Evolutionary conservation across 2,888 invertebrate genomes (phyloP).

Genomic region (Anaspis maculata): DNA sequence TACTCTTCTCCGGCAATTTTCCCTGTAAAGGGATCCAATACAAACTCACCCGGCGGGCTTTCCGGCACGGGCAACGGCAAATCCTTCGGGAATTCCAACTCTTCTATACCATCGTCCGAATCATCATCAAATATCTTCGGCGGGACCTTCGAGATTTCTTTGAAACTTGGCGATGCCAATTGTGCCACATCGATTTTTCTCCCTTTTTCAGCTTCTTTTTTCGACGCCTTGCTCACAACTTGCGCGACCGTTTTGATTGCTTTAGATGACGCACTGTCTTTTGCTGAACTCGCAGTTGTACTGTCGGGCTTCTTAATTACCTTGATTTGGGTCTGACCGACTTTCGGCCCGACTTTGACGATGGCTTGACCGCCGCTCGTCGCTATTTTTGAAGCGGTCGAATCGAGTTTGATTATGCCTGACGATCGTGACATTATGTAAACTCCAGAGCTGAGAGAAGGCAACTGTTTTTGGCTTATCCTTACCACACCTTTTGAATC

Average conservation of each 20-base stretch:
- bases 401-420: constrained; percentile 64
- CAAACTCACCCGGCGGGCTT: constrained; percentile 60
- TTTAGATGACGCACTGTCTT: constrained; percentile 16
- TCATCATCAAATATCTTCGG: constrained; percentile 18
- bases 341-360: constrained; percentile 44
- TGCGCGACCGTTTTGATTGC: constrained; percentile 7
- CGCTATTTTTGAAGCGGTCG: constrained; percentile 40
- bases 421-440: constrained; percentile 72
- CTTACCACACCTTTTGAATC: constrained; percentile 62
- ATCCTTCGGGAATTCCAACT: constrained; percentile 54
- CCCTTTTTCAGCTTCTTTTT: constrained; percentile 7
- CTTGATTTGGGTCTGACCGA: constrained; percentile 45
- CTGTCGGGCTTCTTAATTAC: constrained; percentile 36
- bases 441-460: constrained; percentile 54
- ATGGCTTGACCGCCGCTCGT: constrained; percentile 37
- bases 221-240: constrained; percentile 9
- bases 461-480: constrained; percentile 66
- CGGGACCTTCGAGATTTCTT: constrained; percentile 2
- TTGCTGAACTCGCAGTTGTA: constrained; percentile 22
- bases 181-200: constrained; percentile 10
- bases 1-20: constrained; percentile 32
- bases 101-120: constrained; percentile 53
- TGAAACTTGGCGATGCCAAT: neutral
- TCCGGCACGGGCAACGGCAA: constrained; percentile 49
- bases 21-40: constrained; percentile 63